A percentile compares a stretch with the other conserved stretches of the same genome.
Conservation (phyloP, 1,140 invertebrate species). For the Nasonia vitripennis region DNA sequence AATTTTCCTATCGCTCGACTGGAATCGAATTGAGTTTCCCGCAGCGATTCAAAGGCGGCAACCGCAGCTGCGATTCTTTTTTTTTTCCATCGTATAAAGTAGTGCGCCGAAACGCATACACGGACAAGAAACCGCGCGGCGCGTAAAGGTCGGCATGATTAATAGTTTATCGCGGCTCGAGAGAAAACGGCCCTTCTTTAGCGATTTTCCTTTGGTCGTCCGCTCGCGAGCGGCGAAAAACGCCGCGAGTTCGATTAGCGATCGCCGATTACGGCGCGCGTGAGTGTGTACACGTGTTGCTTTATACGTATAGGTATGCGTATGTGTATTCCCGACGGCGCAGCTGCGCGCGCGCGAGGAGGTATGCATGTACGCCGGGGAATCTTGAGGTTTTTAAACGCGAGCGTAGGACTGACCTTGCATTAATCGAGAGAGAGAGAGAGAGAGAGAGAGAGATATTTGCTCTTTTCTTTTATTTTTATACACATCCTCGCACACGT, state of each 20-base stretch:
- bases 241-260: slow-evolving; percentile 15
- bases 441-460: neutral
- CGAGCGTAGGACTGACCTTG: neutral
- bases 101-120: neutral
- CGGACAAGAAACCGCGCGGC: neutral
- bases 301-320: neutral
- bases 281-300: no score
- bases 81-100: neutral
- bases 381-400: slow-evolving; percentile 14
- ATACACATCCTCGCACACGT: neutral
- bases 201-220: slow-evolving; percentile 15
- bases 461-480: neutral
- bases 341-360: neutral
- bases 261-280: slow-evolving; percentile 33
- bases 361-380: neutral
- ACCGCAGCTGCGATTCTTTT: neutral
- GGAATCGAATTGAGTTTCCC: neutral
- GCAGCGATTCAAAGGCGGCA: neutral
- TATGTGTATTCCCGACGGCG: neutral
- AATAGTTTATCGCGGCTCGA: neutral
- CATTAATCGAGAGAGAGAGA: neutral
- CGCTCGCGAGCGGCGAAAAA: no score
- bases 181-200: no score
- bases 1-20: neutral
- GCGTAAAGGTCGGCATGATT: neutral